Conservation (phyloP, 2,888 invertebrate genomes). For the Atethmia centrago region DNA sequence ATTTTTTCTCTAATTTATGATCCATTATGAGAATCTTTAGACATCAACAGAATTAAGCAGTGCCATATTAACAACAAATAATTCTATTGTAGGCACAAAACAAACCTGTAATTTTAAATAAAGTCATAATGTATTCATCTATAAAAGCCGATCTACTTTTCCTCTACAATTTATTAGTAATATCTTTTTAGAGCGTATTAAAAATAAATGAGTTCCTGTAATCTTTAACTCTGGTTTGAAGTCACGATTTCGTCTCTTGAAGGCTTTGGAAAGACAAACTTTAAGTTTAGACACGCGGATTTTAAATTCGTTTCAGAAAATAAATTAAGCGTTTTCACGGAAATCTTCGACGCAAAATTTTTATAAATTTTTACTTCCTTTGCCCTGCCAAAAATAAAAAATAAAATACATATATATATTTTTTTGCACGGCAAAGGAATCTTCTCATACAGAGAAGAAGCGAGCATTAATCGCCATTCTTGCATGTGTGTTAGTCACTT, state of each 20-base stretch:
- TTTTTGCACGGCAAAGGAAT: no score
- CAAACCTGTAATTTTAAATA: constrained; percentile 39
- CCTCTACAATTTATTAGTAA: constrained; percentile 47
- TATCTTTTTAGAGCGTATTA: constrained; percentile 47
- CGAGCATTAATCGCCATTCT: no score
- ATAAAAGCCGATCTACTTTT: constrained; percentile 30
- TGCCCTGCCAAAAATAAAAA: no score
- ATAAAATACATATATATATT: no score
- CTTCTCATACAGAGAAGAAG: no score
- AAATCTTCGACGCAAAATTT: background rate
- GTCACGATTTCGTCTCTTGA: constrained; percentile 56
- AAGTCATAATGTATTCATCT: constrained; percentile 57
- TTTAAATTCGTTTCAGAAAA: constrained; percentile 39
- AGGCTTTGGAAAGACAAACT: constrained; percentile 58
- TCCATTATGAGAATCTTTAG: background rate
- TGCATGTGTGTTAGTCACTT: no score
- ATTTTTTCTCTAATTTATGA: no score
- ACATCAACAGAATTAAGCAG: background rate
- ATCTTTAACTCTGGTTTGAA: constrained; percentile 47
- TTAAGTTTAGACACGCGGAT: constrained; percentile 33
- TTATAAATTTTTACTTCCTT: background rate
- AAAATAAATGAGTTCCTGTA: constrained; percentile 64
- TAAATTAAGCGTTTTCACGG: constrained; percentile 4
- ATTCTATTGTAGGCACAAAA: background rate
- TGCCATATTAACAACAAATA: background rate